Base-by-base conservation (phyloP, 1,140 invertebrate genomes). In the Parasteatoda tepidariorum region DNA sequence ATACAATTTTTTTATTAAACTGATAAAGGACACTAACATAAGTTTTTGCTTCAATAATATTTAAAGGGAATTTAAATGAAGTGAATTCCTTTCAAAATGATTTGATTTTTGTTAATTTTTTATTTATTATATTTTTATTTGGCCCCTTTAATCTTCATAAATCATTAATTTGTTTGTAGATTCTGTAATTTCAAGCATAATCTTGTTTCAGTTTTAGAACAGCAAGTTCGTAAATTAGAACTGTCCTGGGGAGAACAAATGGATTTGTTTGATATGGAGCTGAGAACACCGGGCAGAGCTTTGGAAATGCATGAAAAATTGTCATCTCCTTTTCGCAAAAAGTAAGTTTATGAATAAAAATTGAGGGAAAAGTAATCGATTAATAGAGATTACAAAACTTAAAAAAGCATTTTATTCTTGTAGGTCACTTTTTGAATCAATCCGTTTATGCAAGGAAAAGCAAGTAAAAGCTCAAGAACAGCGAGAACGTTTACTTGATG, bases 281-380 rank as follows among this genome's bases (percentile, higher is more conserved):
- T 87, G 0, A 91, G 96, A 62, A 94, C 96, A 89, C 96, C 96
- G 3, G 96, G 96, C 0, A 91, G 96, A 84, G 96, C 95, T 0
- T 91, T 96, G 67, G 95, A 97, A 85, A 90, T 98, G 59, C 96
- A 98, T 88, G 96, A 97, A 86, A 98, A 98, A 89, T 88, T 98
- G 0, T 97, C 96, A 0, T 96, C 96, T 62, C 96, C 96, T 0
- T 95, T 95, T 3, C 91, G 96, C 67, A 93, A 95, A 86, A 92
- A 94, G 81, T 95, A 93, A 30, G 87, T 94, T 13, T 61, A n/a
- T 31, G 5, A 2, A 18, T 75, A 34, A 26, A 59, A 24, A 2
- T 68, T 41, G n/a, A n/a, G n/a, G 18, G n/a, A n/a, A n/a, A n/a
- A n/a, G n/a, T n/a, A n/a, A n/a, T n/a, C n/a, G n/a, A n/a, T n/a